Percentiles rank a stretch among this genome's conserved stretches.
Evolutionary conservation across 2,113 vertebrate species (phyloP).

Genomic region (Cynocephalus volans): DNA sequence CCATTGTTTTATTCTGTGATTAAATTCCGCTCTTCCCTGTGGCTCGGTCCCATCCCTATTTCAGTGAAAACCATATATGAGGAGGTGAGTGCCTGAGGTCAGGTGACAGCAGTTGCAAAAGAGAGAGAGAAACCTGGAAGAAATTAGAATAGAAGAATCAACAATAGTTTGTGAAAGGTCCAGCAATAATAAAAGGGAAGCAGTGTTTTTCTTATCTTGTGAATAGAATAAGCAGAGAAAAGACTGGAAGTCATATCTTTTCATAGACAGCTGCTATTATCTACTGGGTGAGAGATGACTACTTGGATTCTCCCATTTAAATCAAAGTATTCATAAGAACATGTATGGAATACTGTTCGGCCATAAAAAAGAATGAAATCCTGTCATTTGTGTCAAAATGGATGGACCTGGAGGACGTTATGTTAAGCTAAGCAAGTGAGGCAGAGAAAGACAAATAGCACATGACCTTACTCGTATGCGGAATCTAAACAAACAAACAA

Average conservation of each 20-base stretch:
- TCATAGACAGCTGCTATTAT: not conserved
- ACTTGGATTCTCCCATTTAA: not conserved
- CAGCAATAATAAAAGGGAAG: not conserved
- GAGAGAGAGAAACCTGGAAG: not conserved
- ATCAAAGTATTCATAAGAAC: not conserved
- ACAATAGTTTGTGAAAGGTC: not conserved
- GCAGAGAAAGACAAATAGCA: too few species aligned
- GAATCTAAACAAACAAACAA: too few species aligned
- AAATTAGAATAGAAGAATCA: not conserved
- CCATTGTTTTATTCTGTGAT: accelerated
- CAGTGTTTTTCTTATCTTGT: not conserved
- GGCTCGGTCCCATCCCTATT: not conserved
- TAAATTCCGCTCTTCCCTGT: not conserved
- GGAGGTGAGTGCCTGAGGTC: not conserved
- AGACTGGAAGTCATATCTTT: not conserved
- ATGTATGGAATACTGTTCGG: not conserved
- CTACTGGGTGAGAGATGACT: not conserved
- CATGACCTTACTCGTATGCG: too few species aligned
- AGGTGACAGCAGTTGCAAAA: accelerated
- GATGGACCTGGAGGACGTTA: too few species aligned
- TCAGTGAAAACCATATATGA: not conserved
- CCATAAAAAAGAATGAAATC: too few species aligned
- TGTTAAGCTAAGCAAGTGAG: too few species aligned
- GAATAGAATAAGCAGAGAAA: not conserved
- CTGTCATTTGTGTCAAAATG: too few species aligned